Base-by-base conservation (phyloP, 2,113 vertebrate genomes). In the Tachuris rubrigastra region DNA sequence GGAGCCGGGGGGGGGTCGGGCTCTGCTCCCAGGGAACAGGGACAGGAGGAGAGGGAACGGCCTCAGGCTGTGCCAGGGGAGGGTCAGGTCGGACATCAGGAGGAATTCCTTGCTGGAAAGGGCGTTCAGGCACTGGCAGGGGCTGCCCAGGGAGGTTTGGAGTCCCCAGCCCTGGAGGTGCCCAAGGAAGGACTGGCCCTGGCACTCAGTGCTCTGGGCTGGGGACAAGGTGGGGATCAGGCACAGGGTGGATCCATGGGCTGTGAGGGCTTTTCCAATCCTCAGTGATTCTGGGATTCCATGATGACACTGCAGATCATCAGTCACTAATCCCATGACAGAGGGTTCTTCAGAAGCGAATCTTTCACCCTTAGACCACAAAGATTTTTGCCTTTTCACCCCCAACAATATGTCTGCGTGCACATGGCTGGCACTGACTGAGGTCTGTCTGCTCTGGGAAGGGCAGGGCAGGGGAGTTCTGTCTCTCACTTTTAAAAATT, bases 81-180 rank as follows among this genome's bases (percentile, higher is more conserved):
- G 31, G 33, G 1, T 10, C 15, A 47, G 69, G 22, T 1, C 12
- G 50, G 60, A 1, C 28, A 66, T 0, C 12, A 58, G 50, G 15
- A 49, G 59, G 69, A 65, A 49, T 75, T 66, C 49, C 30, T 1
- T 0, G 41, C 28, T 23, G 7, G 50, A 66, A 74, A 65, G 10
- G 6, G 17, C 3, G 6, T 0, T 42, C 0, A 63, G 3, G 4
- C 12, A 0, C 16, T 12, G 30, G 41, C 0, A 62, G 6, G 27
- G 12, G 42, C 30, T 66, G 60, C 25, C 13, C 52, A 35, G 44
- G 72, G 37, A 17, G 20, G 8, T 47, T 9, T 75, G 71, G 42
- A 50, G 21, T 59, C 0, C 21, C 25, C 31, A 37, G 7, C 44
- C 37, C 72, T 86, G 72, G 21, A 58, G 35, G 42, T 41, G 24